Evolutionary conservation across 2,888 invertebrate genomes (phyloP).

Genomic region (Iphiclides podalirius): DNA sequence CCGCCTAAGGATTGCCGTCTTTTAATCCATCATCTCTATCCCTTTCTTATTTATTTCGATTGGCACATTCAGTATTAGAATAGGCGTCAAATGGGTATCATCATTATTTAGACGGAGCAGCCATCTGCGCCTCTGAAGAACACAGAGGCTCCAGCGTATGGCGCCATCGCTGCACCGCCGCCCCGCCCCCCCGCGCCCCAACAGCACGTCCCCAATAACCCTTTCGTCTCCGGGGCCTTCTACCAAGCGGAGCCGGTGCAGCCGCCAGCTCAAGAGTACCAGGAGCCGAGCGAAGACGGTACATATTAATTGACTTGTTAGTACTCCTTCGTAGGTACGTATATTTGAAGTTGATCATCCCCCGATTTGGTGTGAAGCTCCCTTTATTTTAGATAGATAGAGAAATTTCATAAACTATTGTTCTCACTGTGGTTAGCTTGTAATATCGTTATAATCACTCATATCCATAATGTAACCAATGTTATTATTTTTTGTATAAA

Average conservation of each 20-base stretch:
- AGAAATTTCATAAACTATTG: constrained; percentile 39
- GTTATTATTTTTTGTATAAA: constrained; percentile 9
- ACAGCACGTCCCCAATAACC: constrained; percentile 80
- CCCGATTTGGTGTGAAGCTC: constrained; percentile 13
- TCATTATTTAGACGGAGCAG: constrained; percentile 51
- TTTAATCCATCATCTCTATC: too few species aligned
- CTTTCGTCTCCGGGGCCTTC: constrained; percentile 80
- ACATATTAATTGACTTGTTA: constrained; percentile 51
- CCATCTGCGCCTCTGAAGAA: constrained; percentile 62
- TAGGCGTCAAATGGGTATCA: too few species aligned
- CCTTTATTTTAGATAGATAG: constrained; percentile 41
- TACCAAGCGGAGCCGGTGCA: constrained; percentile 83
- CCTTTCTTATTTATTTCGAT: too few species aligned
- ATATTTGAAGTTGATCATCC: constrained; percentile 12
- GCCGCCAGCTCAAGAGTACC: constrained; percentile 81
- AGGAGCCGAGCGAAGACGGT: constrained; percentile 61
- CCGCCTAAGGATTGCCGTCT: too few species aligned
- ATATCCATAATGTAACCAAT: constrained; percentile 7
- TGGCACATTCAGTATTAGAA: too few species aligned
- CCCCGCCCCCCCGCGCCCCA: constrained; percentile 77
- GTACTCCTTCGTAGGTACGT: constrained; percentile 17
- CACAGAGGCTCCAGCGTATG: constrained; percentile 59
- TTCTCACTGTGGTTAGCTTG: constrained; percentile 42
- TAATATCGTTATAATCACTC: constrained; percentile 28
- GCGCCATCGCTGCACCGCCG: constrained; percentile 62